These are phyloP conservation scores for Imbricaverruca yamaguchii DNA, from an alignment of 2,888 invertebrate genomes.

Conservation along the genomic window DNA sequence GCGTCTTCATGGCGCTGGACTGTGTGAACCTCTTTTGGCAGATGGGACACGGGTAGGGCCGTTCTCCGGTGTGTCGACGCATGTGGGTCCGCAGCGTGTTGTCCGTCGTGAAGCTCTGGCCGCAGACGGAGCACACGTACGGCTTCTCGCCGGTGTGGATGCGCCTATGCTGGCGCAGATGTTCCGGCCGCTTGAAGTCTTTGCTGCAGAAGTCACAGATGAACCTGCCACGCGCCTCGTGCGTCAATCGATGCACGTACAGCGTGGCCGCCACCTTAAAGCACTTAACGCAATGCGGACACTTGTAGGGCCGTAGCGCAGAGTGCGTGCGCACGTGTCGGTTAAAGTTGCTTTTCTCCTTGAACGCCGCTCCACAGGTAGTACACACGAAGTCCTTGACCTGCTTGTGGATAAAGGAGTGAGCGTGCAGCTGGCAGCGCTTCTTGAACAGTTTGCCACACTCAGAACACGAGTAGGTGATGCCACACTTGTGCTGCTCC, in stretches of 20 bases:
- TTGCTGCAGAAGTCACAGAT: slow-evolving; percentile 6
- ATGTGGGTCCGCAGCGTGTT: slow-evolving; percentile 20
- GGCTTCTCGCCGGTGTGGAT: slow-evolving; percentile 20
- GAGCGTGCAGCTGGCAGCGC: background rate
- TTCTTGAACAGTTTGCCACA: slow-evolving; percentile 3
- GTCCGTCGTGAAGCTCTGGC: slow-evolving; percentile 14
- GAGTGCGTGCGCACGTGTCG: slow-evolving; percentile 13
- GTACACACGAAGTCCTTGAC: background rate
- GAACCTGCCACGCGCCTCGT: slow-evolving; percentile 3
- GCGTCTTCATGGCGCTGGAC: slow-evolving; percentile 16
- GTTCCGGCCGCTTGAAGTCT: slow-evolving; percentile 22
- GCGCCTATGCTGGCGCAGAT: slow-evolving; percentile 17
- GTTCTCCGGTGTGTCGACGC: slow-evolving; percentile 14
- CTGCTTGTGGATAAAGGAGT: slow-evolving; percentile 7
- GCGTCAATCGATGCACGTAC: slow-evolving; percentile 4
- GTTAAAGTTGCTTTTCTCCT: slow-evolving; percentile 21
- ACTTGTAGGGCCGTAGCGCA: background rate
- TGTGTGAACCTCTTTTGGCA: slow-evolving; percentile 13
- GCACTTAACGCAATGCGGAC: slow-evolving; percentile 10
- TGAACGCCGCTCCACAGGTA: background rate
- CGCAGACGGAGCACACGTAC: background rate
- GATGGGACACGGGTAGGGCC: slow-evolving; percentile 2
- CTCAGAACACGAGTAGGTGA: background rate
- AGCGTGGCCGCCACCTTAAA: slow-evolving; percentile 15
- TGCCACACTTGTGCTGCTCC: background rate